These are phyloP conservation scores for Choloepus hoffmanni DNA, from an alignment of 2,113 vertebrate genomes.

Conservation along the genomic window DNA sequence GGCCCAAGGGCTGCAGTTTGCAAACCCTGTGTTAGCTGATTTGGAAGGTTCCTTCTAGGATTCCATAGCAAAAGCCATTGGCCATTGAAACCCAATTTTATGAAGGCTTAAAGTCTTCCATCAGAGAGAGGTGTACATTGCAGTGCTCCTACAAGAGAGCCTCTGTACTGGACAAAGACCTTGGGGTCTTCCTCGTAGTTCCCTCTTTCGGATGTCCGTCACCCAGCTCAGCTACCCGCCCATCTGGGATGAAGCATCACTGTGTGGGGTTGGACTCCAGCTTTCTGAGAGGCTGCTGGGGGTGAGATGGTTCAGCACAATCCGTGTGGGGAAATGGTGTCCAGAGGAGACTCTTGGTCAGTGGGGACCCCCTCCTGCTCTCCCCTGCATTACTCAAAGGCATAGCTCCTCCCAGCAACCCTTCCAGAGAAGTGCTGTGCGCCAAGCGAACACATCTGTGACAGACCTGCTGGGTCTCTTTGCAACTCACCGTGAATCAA, in stretches of 20 bases:
- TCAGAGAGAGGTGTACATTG: fast-evolving
- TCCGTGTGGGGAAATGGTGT: not conserved
- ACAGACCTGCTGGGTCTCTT: not conserved
- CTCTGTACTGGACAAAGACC: not conserved
- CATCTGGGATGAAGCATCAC: not conserved
- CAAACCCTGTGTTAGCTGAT: not conserved
- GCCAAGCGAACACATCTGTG: not conserved
- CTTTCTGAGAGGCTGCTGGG: not conserved
- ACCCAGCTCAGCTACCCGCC: not conserved
- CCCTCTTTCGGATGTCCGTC: not conserved
- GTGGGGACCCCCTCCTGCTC: not conserved
- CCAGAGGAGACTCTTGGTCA: not conserved
- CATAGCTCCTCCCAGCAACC: not conserved
- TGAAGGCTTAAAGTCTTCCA: not conserved
- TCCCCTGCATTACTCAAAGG: not conserved
- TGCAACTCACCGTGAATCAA: not conserved
- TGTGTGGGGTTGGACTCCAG: not conserved
- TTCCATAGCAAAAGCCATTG: not conserved
- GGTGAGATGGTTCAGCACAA: not conserved
- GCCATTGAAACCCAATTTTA: not conserved
- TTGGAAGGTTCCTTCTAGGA: not conserved
- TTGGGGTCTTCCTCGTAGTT: not conserved
- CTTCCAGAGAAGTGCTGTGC: not conserved
- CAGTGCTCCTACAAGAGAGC: no score
- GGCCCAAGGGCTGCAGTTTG: not conserved